Base-by-base conservation (phyloP, 1,140 invertebrate species). In the Diuraphis noxia region DNA sequence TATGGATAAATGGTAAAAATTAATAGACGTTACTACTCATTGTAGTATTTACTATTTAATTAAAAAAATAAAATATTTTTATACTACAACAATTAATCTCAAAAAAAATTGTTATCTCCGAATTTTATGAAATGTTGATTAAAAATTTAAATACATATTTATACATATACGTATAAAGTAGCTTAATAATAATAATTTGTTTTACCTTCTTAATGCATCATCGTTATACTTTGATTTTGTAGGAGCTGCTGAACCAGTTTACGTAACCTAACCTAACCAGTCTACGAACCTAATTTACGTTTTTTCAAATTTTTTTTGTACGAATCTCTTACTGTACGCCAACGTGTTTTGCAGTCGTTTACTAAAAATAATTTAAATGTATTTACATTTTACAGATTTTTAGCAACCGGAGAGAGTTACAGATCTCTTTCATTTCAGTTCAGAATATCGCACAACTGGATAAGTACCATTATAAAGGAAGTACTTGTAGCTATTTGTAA, bases 341-440 rank as follows among this genome's bases (percentile, higher is more conserved):
- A 85, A 4, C 82, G 30, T 85, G 82, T 86, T 52, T 86, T 86
- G 38, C 43, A 52, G 36, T 86, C 43, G 36, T 86, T 52, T 52
- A 86, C 43, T 86, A 10, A 86, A 86, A 86, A 86, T 86, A 86
- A 86, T 93, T 94, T 93, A n/a, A 46, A 19, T 43, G 82, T 84
- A 95, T 94, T 93, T 94, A 94, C 79, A 86, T 86, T 43, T 91
- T 79, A 79, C 79, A 92, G 92, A 84, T 92, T 92, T 92, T 82
- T 92, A 63, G 88, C 79, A 25, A 92, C 92, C 49, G 92, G 92
- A 56, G 92, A 92, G 41, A 91, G 86, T 46, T 91, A 88, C 41
- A 36, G 82, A 40, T 90, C 92, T 25, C 86, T 92, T 40, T 49
- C 79, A 9, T 92, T 92, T 88, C 46, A 43, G n/a, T 92, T 88